Evolutionary conservation across 1,140 invertebrate species (phyloP).

Genomic region (Tenebrio molitor): DNA sequence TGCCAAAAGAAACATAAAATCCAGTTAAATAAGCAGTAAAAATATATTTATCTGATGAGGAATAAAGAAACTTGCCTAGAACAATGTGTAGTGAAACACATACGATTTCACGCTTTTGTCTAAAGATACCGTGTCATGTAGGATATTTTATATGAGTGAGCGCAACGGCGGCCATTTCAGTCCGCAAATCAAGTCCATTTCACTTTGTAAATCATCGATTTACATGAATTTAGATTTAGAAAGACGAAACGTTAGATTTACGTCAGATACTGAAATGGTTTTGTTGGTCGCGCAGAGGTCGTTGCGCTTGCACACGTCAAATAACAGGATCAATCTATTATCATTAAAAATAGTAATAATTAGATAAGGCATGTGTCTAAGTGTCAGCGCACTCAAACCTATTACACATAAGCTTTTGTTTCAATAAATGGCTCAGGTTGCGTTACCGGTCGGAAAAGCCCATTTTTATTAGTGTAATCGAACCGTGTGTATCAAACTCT

Average conservation of each 20-base stretch:
- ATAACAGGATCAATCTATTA: conserved; percentile 12
- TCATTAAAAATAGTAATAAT: conserved; percentile 16
- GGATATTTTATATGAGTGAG: neutral
- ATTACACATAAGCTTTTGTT: too few species aligned
- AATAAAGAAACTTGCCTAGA: neutral
- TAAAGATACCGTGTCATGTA: neutral
- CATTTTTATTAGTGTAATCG: too few species aligned
- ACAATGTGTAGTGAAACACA: conserved; percentile 14
- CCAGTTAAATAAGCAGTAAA: neutral
- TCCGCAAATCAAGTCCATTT: neutral
- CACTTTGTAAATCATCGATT: neutral
- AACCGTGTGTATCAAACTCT: too few species aligned
- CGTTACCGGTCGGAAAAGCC: too few species aligned
- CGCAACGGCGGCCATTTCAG: neutral
- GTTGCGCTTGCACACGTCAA: conserved; percentile 20
- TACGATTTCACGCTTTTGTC: conserved; percentile 25
- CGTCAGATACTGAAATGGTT: neutral
- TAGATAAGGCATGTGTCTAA: conserved; percentile 29
- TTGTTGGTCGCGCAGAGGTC: neutral
- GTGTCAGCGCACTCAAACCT: too few species aligned
- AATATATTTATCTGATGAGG: conserved; percentile 11
- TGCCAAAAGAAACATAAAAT: conserved; percentile 9
- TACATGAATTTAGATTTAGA: neutral
- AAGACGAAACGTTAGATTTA: neutral
- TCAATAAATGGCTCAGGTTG: too few species aligned